A percentile compares a stretch with the other conserved stretches of the same genome.
Conservation (phyloP, 2,888 invertebrate species). For the Oeneis ivallda region DNA sequence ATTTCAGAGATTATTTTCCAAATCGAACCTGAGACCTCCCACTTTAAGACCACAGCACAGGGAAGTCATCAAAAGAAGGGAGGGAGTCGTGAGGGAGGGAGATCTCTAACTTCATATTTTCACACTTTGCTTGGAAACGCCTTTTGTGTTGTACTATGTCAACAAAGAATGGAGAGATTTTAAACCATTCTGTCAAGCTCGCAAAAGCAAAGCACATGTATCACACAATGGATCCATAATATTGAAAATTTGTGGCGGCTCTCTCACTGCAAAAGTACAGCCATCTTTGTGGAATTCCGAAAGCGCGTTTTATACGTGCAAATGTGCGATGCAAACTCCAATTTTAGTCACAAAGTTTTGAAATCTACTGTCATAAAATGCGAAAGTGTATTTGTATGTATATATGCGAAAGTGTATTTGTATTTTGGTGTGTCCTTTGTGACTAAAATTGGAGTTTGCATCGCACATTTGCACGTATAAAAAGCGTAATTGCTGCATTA, state of each 20-base stretch:
- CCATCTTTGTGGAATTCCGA: not conserved
- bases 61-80: too few relatives aligned
- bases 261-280: conserved; percentile 4
- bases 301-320: not conserved
- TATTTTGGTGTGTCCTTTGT: too few relatives aligned
- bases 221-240: not conserved
- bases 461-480: too few relatives aligned
- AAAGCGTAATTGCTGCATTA: too few relatives aligned
- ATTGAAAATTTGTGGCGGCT: conserved; percentile 5
- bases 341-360: conserved; percentile 2
- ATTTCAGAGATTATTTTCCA: too few relatives aligned
- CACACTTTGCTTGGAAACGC: not conserved
- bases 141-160: not conserved
- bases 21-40: too few relatives aligned
- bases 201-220: conserved; percentile 8
- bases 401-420: too few relatives aligned
- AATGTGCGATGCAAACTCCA: not conserved
- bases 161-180: conserved; percentile 9
- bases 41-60: too few relatives aligned
- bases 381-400: too few relatives aligned
- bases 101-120: not conserved
- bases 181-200: conserved; percentile 1
- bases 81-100: too few relatives aligned
- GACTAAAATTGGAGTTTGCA: too few relatives aligned
- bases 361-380: too few relatives aligned